phyloP scores from a whole-genome alignment of 2,113 vertebrate genomes.

The Microcebus griseorufus region DNA sequence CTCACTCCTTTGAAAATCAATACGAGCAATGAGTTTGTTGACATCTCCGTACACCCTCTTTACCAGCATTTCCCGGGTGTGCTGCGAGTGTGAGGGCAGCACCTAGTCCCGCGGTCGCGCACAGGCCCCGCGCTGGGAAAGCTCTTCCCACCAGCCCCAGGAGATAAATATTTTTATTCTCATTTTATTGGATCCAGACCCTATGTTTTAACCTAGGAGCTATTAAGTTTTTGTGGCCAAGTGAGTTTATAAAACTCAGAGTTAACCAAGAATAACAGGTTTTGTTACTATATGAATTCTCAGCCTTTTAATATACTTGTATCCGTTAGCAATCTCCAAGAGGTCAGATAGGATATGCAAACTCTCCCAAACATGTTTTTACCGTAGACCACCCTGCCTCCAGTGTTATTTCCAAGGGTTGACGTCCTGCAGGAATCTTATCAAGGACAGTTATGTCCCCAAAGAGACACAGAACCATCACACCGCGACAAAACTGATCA shows the following conservation, averaged over 20 bases:
- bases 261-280: conserved; percentile 40
- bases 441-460: background rate
- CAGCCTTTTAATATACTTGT: background rate
- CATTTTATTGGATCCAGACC: conserved; percentile 61
- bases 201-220: conserved; percentile 44
- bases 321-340: background rate
- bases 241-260: conserved; percentile 66
- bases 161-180: conserved; percentile 21
- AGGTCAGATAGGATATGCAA: background rate
- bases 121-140: accelerated
- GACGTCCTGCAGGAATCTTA: background rate
- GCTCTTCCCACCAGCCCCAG: background rate
- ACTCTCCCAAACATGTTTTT: background rate
- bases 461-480: background rate
- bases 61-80: accelerated
- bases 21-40: background rate
- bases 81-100: too few relatives aligned
- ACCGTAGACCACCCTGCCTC: too few relatives aligned
- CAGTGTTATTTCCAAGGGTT: background rate
- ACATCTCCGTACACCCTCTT: background rate
- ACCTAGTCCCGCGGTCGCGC: accelerated
- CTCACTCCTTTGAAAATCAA: background rate
- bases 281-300: background rate
- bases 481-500: background rate
- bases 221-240: conserved; percentile 67